Base-by-base conservation (phyloP, 2,113 vertebrate species). In the Phycodurus eques region DNA sequence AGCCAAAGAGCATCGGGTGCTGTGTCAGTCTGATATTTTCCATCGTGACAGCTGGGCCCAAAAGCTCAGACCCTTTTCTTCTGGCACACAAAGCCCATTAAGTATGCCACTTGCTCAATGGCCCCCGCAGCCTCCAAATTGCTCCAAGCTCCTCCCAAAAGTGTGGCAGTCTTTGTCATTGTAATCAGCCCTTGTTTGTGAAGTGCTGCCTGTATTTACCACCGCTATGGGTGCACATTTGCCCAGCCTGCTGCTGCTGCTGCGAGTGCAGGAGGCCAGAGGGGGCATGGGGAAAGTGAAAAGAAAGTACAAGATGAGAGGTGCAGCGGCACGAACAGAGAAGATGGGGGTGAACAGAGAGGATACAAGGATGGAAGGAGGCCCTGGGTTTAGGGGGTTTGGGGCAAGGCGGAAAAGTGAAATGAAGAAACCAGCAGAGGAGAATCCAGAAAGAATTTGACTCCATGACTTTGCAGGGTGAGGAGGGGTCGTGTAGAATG, bases 121-220 rank as follows among this genome's bases (percentile, higher is more conserved):
- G 93, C 88, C 87, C 93, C 92, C 86, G 85, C 93, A 82, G 93
- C 93, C 92, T 93, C 91, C 89, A 92, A 91, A 92, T 90, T 91
- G 89, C 92, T 89, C 81, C 88, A 92, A 92, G 93, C 94, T 94
- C 94, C 94, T 93, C 95, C 94, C 94, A 89, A 92, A 96, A 96
- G 95, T 95, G 95, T 96, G 95, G 94, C 94, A 87, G 92, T 89
- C 91, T 95, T 96, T 96, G 95, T 96, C 92, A 96, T 96, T 95
- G 93, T 94, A 95, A 96, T 93, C 91, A 92, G 92, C 91, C 86
- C 86, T 90, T 92, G 92, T 93, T 92, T 87, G 90, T 91, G 83
- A 85, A 93, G 93, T 89, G 89, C 86, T 92, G 92, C 94, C 91
- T 91, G 92, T 83, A 92, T 93, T 93, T 95, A 92, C 93, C 89